These are phyloP conservation scores for Thymelicus sylvestris DNA, from an alignment of 2,888 invertebrate species.

Conservation along the genomic window DNA sequence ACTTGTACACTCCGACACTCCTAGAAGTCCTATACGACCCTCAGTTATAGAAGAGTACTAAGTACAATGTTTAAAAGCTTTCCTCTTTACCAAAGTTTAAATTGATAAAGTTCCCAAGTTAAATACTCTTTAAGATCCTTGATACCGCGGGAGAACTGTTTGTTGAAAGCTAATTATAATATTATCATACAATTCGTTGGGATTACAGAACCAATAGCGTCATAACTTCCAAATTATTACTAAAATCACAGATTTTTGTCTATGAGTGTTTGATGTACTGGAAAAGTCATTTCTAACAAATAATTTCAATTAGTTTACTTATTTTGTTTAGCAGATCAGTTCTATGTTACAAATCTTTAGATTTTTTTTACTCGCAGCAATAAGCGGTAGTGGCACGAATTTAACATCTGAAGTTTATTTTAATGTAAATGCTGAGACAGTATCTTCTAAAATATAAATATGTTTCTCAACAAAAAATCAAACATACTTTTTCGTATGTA, in stretches of 20 bases:
- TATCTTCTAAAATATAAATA: no score
- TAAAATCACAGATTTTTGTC: no score
- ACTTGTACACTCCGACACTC: neutral
- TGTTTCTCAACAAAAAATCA: neutral
- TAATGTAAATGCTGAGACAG: no score
- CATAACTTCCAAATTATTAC: neutral
- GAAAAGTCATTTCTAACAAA: no score
- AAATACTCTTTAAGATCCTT: constrained; percentile 28
- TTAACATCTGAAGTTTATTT: no score
- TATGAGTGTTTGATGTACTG: no score
- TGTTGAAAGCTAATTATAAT: constrained; percentile 31
- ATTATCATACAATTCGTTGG: constrained; percentile 26
- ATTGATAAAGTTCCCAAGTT: constrained; percentile 36
- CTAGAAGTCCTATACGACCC: constrained; percentile 1
- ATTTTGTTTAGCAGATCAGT: no score
- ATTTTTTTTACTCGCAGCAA: no score
- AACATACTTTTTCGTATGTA: neutral
- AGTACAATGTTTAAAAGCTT: constrained; percentile 27
- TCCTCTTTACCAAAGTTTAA: constrained; percentile 31
- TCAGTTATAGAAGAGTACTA: constrained; percentile 17
- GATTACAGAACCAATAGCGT: neutral
- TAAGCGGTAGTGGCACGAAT: no score
- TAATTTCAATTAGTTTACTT: no score
- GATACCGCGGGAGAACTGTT: constrained; percentile 20
- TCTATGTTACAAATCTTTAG: no score